Conservation (phyloP, 2,888 invertebrate genomes). For the Drosophila ezoana region DNA sequence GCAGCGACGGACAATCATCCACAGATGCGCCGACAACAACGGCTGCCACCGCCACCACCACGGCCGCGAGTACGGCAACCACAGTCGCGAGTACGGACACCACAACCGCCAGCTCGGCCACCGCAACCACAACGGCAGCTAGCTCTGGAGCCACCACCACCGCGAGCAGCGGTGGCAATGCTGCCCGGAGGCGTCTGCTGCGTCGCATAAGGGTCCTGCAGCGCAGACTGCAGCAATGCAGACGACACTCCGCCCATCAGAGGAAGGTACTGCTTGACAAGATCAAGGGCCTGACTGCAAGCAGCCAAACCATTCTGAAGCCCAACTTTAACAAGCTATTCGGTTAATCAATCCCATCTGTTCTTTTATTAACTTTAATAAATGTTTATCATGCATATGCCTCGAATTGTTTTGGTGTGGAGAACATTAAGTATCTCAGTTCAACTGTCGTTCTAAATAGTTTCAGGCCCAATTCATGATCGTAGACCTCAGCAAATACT, state of each 20-base stretch:
- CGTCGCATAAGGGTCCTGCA: conserved; percentile 5
- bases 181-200: conserved; percentile 7
- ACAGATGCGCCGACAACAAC: too few species aligned
- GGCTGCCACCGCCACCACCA: not conserved
- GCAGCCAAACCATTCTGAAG: not conserved
- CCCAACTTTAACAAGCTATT: conserved; percentile 12
- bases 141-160: conserved; percentile 1
- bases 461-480: too few species aligned
- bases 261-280: not conserved
- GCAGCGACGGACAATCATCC: conserved; percentile 2
- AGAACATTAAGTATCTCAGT: not conserved
- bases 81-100: not conserved
- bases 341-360: conserved; percentile 6
- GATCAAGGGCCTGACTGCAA: conserved; percentile 1
- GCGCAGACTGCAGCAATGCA: not conserved
- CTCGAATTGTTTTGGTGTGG: too few species aligned
- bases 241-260: not conserved
- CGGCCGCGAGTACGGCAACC: not conserved
- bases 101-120: not conserved
- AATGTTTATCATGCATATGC: conserved; percentile 11
- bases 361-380: conserved; percentile 12
- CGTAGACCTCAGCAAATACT: too few species aligned
- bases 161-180: not conserved
- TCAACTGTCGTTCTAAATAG: too few species aligned
- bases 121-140: not conserved